Evolutionary conservation across 1,140 invertebrate species (phyloP).

Genomic region (Vanessa tameamea): DNA sequence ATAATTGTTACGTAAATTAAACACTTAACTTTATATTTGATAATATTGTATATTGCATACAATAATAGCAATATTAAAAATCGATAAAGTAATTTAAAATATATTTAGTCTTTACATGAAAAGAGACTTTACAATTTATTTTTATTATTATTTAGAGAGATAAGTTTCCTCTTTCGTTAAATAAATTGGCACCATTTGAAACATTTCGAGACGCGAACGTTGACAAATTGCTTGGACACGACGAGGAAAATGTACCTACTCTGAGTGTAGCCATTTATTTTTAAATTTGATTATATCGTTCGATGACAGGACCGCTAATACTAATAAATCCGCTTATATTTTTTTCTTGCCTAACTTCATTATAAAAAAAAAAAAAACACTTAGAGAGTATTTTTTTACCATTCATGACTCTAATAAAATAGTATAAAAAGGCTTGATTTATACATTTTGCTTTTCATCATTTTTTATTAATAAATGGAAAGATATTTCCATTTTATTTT

Average conservation of each 20-base stretch:
- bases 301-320: neutral
- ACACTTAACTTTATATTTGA: too few relatives aligned
- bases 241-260: neutral
- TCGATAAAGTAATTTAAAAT: too few relatives aligned
- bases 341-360: neutral
- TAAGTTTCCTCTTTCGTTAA: neutral
- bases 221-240: conserved; percentile 14
- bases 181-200: neutral
- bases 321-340: neutral
- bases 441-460: neutral
- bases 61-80: too few relatives aligned
- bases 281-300: conserved; percentile 19
- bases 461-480: neutral
- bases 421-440: neutral
- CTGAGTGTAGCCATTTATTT: conserved; percentile 14
- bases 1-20: too few relatives aligned
- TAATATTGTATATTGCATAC: too few relatives aligned
- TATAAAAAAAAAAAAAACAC: too few relatives aligned
- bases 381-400: too few relatives aligned
- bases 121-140: neutral
- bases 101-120: too few relatives aligned
- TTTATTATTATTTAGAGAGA: neutral
- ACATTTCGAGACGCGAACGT: neutral
- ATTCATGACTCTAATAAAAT: neutral
- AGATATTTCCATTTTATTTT: neutral